Conservation (phyloP, 2,888 invertebrate species). For the Drosophila barbarae region DNA sequence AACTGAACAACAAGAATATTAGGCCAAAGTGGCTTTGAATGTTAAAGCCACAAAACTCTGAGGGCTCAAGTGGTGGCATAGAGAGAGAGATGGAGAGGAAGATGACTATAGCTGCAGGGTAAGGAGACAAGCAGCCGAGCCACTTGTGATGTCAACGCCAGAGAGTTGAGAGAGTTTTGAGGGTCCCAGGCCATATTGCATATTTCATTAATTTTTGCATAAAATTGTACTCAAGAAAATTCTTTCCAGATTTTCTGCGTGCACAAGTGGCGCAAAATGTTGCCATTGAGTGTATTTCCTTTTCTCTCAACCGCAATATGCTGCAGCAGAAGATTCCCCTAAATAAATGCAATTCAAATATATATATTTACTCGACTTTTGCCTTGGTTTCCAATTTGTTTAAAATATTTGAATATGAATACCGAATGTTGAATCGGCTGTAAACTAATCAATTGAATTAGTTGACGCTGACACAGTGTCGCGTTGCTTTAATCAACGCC, state of each 20-base stretch:
- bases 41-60: constrained; percentile 66
- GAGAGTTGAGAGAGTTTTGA: constrained; percentile 9
- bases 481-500: constrained; percentile 48
- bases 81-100: constrained; percentile 18
- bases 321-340: constrained; percentile 7
- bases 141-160: constrained; percentile 68
- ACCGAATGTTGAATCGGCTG: constrained; percentile 6
- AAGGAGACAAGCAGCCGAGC: constrained; percentile 9
- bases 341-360: constrained; percentile 18
- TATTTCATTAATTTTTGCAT: constrained; percentile 70
- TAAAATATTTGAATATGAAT: constrained; percentile 7
- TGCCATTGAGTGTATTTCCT: constrained; percentile 15
- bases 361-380: background rate
- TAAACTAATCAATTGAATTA: constrained; percentile 71
- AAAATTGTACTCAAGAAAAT: constrained; percentile 47
- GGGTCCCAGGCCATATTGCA: constrained; percentile 40
- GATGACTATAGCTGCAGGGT: constrained; percentile 3
- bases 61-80: constrained; percentile 50
- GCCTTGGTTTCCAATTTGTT: constrained; percentile 4
- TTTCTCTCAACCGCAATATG: constrained; percentile 25
- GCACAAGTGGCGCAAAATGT: constrained; percentile 62
- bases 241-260: constrained; percentile 60
- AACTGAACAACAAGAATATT: constrained; percentile 59
- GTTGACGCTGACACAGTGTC: constrained; percentile 18
- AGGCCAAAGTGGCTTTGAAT: constrained; percentile 69